Evolutionary conservation across 2,888 invertebrate species (phyloP).

Genomic region (Papilio gigon): DNA sequence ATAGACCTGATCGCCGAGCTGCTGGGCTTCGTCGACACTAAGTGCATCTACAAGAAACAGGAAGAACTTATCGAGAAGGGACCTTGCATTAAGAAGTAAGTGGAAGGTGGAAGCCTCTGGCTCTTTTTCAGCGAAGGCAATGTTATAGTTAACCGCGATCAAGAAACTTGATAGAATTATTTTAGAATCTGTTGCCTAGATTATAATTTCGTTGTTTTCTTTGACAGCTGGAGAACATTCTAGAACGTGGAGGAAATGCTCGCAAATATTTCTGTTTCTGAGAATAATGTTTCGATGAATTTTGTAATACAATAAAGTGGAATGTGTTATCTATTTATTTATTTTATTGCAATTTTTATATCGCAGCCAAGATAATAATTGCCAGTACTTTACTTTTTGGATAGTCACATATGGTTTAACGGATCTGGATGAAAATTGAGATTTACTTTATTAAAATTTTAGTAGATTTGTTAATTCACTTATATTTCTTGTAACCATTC

Average conservation of each 20-base stretch:
- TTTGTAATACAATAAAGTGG: conserved; percentile 23
- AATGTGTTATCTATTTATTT: neutral
- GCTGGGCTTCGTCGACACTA: conserved; percentile 64
- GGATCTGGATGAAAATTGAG: too few relatives aligned
- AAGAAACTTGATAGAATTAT: neutral
- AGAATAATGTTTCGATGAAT: neutral
- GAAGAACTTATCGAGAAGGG: conserved; percentile 50
- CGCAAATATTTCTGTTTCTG: neutral
- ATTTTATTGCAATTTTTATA: neutral
- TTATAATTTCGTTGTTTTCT: too few relatives aligned
- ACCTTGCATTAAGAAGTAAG: conserved; percentile 61
- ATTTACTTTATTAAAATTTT: too few relatives aligned
- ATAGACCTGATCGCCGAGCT: conserved; percentile 66
- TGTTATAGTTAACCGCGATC: too few relatives aligned
- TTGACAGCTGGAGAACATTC: conserved; percentile 27
- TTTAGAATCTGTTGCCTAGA: neutral
- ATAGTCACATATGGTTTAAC: too few relatives aligned
- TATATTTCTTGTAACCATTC: too few relatives aligned
- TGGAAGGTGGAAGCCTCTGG: too few relatives aligned
- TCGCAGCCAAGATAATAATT: neutral
- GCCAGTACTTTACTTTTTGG: too few relatives aligned
- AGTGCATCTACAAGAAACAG: conserved; percentile 57
- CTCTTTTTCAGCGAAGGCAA: too few relatives aligned
- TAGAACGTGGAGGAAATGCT: neutral
- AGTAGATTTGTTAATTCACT: too few relatives aligned